Evolutionary conservation across 2,888 invertebrate species (phyloP).

Genomic region (Apamea epomidion): DNA sequence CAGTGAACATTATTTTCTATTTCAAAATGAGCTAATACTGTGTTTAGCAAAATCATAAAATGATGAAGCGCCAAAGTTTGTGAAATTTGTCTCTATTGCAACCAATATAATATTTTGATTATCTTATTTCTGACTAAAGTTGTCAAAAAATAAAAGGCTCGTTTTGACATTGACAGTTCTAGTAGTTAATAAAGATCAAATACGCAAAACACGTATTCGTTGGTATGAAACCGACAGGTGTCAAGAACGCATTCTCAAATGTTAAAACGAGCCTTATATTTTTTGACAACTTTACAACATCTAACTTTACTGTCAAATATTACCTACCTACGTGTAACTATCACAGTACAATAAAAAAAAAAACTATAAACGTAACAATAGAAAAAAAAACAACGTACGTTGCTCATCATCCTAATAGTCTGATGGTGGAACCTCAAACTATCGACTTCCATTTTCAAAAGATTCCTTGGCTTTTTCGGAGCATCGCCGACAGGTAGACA

Average conservation of each 20-base stretch:
- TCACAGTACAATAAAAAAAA: conserved; percentile 15
- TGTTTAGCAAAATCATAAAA: background rate
- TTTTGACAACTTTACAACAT: background rate
- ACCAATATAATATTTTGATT: background rate
- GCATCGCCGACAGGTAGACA: conserved; percentile 93
- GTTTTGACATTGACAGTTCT: no score
- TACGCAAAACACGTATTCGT: no score
- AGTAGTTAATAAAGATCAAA: no score
- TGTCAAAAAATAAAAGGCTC: no score
- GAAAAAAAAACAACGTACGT: conserved; percentile 74
- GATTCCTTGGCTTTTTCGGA: conserved; percentile 93
- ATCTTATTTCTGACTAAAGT: background rate
- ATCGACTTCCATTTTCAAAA: conserved; percentile 93
- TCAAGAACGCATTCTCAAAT: no score
- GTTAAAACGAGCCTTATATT: no score
- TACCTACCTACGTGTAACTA: conserved; percentile 21
- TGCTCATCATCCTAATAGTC: conserved; percentile 80
- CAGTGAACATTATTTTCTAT: background rate
- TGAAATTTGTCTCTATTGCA: background rate
- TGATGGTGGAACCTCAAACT: conserved; percentile 93
- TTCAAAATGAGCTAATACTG: no score
- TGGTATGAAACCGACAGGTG: no score
- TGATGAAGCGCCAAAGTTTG: background rate
- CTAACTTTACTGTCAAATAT: background rate
- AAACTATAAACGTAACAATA: conserved; percentile 34